Evolutionary conservation across 2,113 vertebrate species (phyloP).

Genomic region (Xiphophorus maculatus): DNA sequence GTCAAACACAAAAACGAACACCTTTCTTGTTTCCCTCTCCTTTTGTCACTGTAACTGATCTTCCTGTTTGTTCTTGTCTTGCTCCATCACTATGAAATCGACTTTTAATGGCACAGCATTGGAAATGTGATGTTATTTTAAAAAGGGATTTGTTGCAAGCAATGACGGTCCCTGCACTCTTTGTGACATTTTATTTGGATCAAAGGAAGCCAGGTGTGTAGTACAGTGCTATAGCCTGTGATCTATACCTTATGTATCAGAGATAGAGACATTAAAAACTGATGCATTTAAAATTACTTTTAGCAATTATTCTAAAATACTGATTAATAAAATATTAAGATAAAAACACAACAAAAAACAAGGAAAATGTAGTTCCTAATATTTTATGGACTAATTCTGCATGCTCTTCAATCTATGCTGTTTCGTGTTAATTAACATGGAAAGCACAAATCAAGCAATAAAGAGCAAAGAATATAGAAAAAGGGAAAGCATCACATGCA

Average conservation of each 20-base stretch:
- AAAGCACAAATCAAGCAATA: not conserved
- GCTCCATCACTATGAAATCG: not conserved
- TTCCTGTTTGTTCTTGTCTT: constrained; percentile 1
- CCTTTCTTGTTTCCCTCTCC: not conserved
- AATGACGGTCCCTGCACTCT: constrained; percentile 1
- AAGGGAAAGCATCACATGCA: not conserved
- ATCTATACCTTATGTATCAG: not conserved
- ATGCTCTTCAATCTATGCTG: not conserved
- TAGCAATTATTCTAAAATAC: not conserved
- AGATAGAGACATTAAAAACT: not conserved
- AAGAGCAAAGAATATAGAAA: not conserved
- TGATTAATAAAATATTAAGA: not conserved
- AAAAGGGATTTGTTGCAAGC: not conserved
- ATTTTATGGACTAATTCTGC: not conserved
- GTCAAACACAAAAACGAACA: constrained; percentile 28
- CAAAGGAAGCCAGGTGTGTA: not conserved
- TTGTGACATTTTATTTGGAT: constrained; percentile 23
- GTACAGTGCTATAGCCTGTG: not conserved
- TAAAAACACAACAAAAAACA: not conserved
- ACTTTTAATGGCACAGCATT: not conserved
- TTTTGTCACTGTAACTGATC: not conserved
- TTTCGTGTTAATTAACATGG: not conserved
- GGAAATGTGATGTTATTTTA: not conserved
- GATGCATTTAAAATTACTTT: not conserved
- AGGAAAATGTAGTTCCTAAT: not conserved